Evolutionary conservation across 2,888 invertebrate genomes (phyloP), one percentile per base, ranked within the genome.

Genomic region (Tanytarsus gracilentus): DNA sequence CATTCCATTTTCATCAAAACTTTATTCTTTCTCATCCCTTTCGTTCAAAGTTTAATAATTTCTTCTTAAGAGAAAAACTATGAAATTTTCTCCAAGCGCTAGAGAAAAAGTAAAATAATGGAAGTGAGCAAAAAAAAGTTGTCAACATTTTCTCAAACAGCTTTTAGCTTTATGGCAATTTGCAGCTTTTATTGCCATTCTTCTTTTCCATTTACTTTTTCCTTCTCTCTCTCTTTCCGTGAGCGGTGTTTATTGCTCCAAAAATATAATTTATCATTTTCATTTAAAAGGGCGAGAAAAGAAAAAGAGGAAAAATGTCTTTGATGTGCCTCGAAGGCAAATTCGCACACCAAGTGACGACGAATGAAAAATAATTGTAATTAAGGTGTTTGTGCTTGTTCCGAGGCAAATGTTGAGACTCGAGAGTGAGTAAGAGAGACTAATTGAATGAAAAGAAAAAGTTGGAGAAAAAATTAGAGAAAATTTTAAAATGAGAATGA

Each of bases 331-430:
- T 29, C 29, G 9, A 7, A 29, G n/a, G n/a, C n/a, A n/a, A n/a
- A n/a, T n/a, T n/a, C n/a, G n/a, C n/a, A n/a, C n/a, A n/a, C n/a
- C 30, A 30, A 6, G 30, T 30, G 6, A 23, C 23, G n/a, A 27
- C 26, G 49, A 49, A 23, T 26, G 16, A 29, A 21, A 21, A 39
- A 39, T 55, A 55, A 55, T 51, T 51, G 30, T 51, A 29, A 51
- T 55, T 55, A 55, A 55, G 55, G 26, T 55, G 40, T 55, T 55
- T 55, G 55, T 21, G 6, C 27, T 14, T 49, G 26, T 27, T 26
- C 21, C 6, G 11, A 21, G 21, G 44, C 21, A 21, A 21, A 18
- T 2, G 3, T 14, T n/a, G 11, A 11, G 16, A 44, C 9, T 4
- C 16, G 44, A 21, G 14, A 11, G 11, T 21, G 44, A 44, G 18